Conservation (phyloP, 2,888 invertebrate genomes). For the Caenorhabditis becei region DNA sequence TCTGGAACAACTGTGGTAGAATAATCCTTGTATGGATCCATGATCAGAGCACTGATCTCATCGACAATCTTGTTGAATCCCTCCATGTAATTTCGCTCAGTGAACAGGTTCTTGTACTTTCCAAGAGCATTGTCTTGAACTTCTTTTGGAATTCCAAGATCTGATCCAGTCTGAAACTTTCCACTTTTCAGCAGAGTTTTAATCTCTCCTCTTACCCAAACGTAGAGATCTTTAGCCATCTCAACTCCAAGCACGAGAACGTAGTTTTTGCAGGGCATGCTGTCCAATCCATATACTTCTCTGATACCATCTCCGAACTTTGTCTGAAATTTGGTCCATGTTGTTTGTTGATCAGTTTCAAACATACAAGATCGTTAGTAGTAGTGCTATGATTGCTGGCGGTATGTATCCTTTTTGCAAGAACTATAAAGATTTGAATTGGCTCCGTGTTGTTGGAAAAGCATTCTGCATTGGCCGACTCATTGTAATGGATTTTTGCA, state of each 20-base stretch:
- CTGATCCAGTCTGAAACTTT: constrained; percentile 77
- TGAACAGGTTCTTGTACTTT: constrained; percentile 77
- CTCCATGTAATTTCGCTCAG: constrained; percentile 80
- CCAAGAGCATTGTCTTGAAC: constrained; percentile 72
- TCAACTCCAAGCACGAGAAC: constrained; percentile 79
- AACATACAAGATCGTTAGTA: constrained; percentile 74
- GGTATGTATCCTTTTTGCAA: constrained; percentile 79
- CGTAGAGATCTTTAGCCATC: constrained; percentile 76
- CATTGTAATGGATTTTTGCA: constrained; percentile 76
- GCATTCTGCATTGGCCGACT: constrained; percentile 76
- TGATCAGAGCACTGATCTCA: constrained; percentile 77
- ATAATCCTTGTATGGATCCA: constrained; percentile 72
- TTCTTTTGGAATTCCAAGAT: constrained; percentile 75
- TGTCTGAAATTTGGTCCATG: constrained; percentile 64
- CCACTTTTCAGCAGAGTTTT: no score
- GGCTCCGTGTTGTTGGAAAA: constrained; percentile 71
- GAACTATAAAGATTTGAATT: constrained; percentile 77
- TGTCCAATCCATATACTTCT: constrained; percentile 73
- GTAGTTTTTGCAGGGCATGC: constrained; percentile 78
- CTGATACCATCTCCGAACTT: constrained; percentile 78
- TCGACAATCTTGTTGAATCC: constrained; percentile 79
- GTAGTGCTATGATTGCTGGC: constrained; percentile 77
- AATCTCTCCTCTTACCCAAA: constrained; percentile 78
- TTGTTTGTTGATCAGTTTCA: no score
- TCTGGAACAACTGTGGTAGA: constrained; percentile 46